A percentile compares a stretch with the other conserved stretches of the same genome.
These are phyloP conservation scores for Stenotaenia linearis DNA, from an alignment of 2,888 invertebrate species.

Conservation along the genomic window DNA sequence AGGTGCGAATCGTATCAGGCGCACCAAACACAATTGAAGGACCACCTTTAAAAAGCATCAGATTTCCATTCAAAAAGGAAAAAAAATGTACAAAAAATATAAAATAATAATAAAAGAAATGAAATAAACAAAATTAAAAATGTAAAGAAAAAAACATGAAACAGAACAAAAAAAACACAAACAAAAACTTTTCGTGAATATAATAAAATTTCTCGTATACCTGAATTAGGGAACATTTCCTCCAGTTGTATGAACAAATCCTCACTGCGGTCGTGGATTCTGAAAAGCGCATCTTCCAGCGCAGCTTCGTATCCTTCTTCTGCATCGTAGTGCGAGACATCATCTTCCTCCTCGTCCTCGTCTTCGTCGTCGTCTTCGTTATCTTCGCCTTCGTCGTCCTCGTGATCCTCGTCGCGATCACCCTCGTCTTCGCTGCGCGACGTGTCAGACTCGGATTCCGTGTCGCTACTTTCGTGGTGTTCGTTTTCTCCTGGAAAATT, in stretches of 20 bases:
- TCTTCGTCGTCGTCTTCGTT: constrained; percentile 36
- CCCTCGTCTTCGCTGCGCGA: constrained; percentile 36
- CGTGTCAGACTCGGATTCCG: constrained; percentile 37
- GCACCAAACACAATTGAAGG: constrained; percentile 36
- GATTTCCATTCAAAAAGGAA: background rate
- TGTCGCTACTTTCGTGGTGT: constrained; percentile 34
- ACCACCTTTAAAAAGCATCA: constrained; percentile 32
- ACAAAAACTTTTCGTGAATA: background rate
- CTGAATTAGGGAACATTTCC: constrained; percentile 40
- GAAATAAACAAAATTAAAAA: background rate
- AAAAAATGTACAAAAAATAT: background rate
- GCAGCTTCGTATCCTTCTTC: constrained; percentile 37
- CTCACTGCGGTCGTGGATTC: constrained; percentile 39
- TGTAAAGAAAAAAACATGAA: too few relatives aligned
- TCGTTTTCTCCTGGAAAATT: constrained; percentile 35
- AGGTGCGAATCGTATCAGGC: constrained; percentile 35
- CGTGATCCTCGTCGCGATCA: constrained; percentile 32
- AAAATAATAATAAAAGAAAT: background rate
- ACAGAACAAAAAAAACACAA: background rate
- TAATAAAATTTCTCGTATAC: background rate
- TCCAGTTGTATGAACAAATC: constrained; percentile 40
- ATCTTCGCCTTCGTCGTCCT: constrained; percentile 34
- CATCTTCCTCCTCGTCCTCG: constrained; percentile 36
- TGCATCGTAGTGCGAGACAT: constrained; percentile 38
- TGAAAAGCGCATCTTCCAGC: constrained; percentile 38